phyloP scores from a whole-genome alignment of 2,113 vertebrate species.

The Hymenochirus boettgeri region DNA sequence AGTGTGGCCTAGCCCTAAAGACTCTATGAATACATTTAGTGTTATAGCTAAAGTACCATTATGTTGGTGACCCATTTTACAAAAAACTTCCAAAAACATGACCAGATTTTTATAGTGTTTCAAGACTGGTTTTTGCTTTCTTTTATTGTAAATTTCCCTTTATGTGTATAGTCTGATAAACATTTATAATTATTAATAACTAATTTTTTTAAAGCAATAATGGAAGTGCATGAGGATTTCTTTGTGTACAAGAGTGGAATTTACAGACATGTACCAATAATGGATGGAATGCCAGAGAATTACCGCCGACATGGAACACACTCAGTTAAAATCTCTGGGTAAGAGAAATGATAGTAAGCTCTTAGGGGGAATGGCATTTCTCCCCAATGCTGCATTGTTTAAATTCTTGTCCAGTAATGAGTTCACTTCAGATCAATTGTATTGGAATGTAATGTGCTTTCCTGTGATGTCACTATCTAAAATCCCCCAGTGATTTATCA shows the following conservation, averaged over 20 bases:
- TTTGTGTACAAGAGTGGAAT: constrained; percentile 87
- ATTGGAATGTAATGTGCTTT: too few species aligned
- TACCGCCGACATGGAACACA: constrained; percentile 86
- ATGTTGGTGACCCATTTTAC: too few species aligned
- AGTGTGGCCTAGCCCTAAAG: too few species aligned
- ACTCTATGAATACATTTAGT: too few species aligned
- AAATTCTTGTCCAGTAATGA: background rate
- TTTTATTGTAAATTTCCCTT: too few species aligned
- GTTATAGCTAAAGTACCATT: too few species aligned
- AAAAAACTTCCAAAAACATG: too few species aligned
- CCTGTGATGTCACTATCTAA: too few species aligned
- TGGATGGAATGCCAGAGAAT: constrained; percentile 62
- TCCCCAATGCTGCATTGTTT: background rate
- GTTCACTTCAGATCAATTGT: background rate
- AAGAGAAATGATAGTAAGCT: constrained; percentile 42
- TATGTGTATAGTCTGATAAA: too few species aligned
- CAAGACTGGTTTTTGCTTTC: too few species aligned
- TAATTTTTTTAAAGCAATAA: constrained; percentile 73
- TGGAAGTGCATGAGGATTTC: constrained; percentile 97
- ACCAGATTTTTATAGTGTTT: too few species aligned
- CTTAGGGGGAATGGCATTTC: background rate
- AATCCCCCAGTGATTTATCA: background rate
- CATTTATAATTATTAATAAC: too few species aligned
- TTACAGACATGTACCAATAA: constrained; percentile 83
- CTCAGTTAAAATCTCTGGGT: constrained; percentile 92